Conservation (phyloP, 2,113 vertebrate species). For the Tragelaphus buxtoni region DNA sequence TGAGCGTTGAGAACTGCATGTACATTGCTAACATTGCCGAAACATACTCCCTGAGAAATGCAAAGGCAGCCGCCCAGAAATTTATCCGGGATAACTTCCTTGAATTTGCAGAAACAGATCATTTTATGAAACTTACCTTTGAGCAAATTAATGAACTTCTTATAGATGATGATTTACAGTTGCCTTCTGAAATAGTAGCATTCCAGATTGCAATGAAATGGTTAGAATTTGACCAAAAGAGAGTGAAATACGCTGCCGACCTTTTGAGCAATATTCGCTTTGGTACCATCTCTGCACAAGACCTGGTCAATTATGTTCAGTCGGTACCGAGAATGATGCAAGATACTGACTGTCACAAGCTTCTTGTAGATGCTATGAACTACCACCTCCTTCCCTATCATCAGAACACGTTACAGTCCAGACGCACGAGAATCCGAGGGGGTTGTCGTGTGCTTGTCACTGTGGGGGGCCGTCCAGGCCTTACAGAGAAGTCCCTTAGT, state of each 20-base stretch:
- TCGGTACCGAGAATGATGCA: slow-evolving; percentile 98
- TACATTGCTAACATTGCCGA: slow-evolving; percentile 96
- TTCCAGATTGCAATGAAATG: slow-evolving; percentile 99
- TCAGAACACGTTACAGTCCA: slow-evolving; percentile 97
- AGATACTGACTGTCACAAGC: slow-evolving; percentile 95
- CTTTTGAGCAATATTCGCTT: slow-evolving; percentile 95
- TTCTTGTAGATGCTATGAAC: slow-evolving; percentile 99
- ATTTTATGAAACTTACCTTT: slow-evolving; percentile 98
- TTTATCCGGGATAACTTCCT: slow-evolving; percentile 98
- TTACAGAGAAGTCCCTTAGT: slow-evolving; percentile 98
- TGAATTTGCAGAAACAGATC: slow-evolving; percentile 98
- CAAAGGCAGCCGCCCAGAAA: slow-evolving; percentile 92
- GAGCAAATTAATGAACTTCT: slow-evolving; percentile 99
- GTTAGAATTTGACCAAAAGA: slow-evolving; percentile 98
- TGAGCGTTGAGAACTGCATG: slow-evolving; percentile 98
- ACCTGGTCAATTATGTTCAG: slow-evolving; percentile 96
- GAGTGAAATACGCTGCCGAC: slow-evolving; percentile 92
- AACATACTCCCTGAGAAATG: slow-evolving; percentile 92
- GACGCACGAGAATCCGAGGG: slow-evolving; percentile 96
- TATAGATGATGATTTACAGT: slow-evolving; percentile 93
- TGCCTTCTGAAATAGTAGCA: slow-evolving; percentile 96
- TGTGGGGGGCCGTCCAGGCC: slow-evolving; percentile 93
- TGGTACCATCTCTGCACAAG: slow-evolving; percentile 96
- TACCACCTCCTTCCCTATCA: slow-evolving; percentile 97
- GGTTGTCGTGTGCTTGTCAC: slow-evolving; percentile 93